These are phyloP conservation scores for Pseudorasbora parva DNA, from an alignment of 2,113 vertebrate genomes.

Conservation along the genomic window DNA sequence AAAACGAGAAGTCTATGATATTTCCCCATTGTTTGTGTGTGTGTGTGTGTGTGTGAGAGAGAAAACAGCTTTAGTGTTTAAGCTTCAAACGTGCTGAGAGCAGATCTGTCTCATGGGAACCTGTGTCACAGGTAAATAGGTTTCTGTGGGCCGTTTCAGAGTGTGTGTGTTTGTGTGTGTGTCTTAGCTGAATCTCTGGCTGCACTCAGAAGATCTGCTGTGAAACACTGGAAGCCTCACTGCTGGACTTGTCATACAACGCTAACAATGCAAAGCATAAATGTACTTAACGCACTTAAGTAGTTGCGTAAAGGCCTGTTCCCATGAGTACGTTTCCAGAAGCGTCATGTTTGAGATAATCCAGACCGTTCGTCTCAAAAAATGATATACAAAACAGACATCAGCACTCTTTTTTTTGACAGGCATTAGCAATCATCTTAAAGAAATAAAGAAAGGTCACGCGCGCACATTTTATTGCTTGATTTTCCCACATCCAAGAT, in stretches of 20 bases:
- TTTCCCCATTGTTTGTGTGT: too few species aligned
- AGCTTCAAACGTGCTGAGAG: not conserved
- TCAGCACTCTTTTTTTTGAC: not conserved
- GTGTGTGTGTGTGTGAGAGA: not conserved
- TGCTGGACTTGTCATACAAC: not conserved
- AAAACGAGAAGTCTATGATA: not conserved
- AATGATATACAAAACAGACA: slow-evolving; percentile 14
- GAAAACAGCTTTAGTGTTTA: not conserved
- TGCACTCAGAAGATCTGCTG: not conserved
- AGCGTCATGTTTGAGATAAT: not conserved
- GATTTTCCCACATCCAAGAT: not conserved
- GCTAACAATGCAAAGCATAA: not conserved
- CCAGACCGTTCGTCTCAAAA: not conserved
- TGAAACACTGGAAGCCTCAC: not conserved
- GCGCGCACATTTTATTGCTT: not conserved
- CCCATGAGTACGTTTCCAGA: not conserved
- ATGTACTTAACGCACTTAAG: too few species aligned
- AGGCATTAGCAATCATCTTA: not conserved
- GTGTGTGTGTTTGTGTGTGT: slow-evolving; percentile 40
- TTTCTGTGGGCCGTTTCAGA: slow-evolving; percentile 30
- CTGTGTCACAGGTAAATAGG: slow-evolving; percentile 32
- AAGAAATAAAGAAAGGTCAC: slow-evolving; percentile 12
- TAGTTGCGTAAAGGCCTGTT: not conserved
- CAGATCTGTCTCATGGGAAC: slow-evolving; percentile 1
- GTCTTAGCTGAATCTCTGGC: not conserved